Percentiles rank a stretch among this genome's conserved stretches.
These are phyloP conservation scores for Muntiacus muntjak DNA, from an alignment of 2,113 vertebrate genomes.

Conservation along the genomic window DNA sequence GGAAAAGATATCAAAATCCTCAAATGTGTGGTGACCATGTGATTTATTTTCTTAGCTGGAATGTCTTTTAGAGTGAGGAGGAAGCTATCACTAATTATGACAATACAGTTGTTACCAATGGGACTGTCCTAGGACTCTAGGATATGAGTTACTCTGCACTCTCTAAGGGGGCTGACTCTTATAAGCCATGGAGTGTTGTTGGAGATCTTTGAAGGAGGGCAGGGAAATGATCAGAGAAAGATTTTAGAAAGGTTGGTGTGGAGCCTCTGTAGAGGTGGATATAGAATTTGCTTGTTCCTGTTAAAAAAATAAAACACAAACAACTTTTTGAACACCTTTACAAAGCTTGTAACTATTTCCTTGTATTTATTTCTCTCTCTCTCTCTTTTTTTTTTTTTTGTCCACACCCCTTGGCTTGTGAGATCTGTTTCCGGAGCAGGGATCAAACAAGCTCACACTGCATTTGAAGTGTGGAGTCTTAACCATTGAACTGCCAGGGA, in stretches of 20 bases:
- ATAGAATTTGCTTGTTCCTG: not conserved
- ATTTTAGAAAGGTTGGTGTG: not conserved
- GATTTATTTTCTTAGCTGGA: not conserved
- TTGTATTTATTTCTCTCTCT: not conserved
- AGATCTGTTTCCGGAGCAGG: not conserved
- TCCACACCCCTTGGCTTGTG: not conserved
- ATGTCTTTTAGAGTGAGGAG: too few relatives aligned
- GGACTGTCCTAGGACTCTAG: not conserved
- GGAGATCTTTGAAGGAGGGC: not conserved
- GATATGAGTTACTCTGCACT: too few relatives aligned
- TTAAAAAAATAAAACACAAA: not conserved
- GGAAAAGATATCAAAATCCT: not conserved
- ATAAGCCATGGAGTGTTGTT: too few relatives aligned
- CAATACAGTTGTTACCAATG: not conserved
- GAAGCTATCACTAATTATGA: not conserved
- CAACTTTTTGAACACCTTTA: not conserved
- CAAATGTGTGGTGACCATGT: not conserved
- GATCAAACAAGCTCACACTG: not conserved
- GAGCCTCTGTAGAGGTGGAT: not conserved
- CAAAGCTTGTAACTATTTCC: not conserved
- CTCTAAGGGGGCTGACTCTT: not conserved
- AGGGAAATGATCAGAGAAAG: not conserved
- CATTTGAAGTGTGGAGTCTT: not conserved
- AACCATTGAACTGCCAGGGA: not conserved
- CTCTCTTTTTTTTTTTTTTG: not conserved